Conservation (phyloP, 2,797 vertebrate genomes). For the Tokudaia muenninki region DNA sequence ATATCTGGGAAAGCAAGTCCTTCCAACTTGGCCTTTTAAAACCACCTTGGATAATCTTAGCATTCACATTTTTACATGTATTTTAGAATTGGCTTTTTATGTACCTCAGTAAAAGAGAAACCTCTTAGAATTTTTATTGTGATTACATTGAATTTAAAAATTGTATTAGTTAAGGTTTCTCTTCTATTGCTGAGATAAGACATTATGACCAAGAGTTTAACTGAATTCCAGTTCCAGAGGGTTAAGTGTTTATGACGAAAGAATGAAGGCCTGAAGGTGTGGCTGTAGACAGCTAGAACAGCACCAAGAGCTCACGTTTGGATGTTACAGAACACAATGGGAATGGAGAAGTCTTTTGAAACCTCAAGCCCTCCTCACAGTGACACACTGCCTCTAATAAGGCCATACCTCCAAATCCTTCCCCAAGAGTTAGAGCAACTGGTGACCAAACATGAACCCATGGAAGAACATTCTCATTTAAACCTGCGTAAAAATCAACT, state of each 20-base stretch:
- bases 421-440: not conserved
- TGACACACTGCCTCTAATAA: not conserved
- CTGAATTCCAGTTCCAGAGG: not conserved
- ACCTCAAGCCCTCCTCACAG: not conserved
- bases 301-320: not conserved
- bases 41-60: slow-evolving; percentile 30
- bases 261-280: not conserved
- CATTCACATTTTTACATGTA: slow-evolving; percentile 21
- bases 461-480: not conserved
- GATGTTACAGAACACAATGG: not conserved
- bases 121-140: not conserved
- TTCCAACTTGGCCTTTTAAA: slow-evolving; percentile 50
- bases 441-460: not conserved
- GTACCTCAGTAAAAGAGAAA: not conserved
- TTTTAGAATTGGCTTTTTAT: slow-evolving; percentile 39
- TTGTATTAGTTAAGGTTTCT: not conserved
- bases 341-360: not conserved
- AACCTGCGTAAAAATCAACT: not conserved
- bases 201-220: not conserved
- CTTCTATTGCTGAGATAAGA: not conserved
- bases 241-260: not conserved
- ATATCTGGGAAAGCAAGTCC: slow-evolving; percentile 39
- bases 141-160: slow-evolving; percentile 35
- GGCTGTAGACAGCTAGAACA: not conserved
- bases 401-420: not conserved